A percentile compares a stretch with the other conserved stretches of the same genome.
Evolutionary conservation across 2,797 vertebrate species (phyloP).

Genomic region (Diplodus puntazzo): DNA sequence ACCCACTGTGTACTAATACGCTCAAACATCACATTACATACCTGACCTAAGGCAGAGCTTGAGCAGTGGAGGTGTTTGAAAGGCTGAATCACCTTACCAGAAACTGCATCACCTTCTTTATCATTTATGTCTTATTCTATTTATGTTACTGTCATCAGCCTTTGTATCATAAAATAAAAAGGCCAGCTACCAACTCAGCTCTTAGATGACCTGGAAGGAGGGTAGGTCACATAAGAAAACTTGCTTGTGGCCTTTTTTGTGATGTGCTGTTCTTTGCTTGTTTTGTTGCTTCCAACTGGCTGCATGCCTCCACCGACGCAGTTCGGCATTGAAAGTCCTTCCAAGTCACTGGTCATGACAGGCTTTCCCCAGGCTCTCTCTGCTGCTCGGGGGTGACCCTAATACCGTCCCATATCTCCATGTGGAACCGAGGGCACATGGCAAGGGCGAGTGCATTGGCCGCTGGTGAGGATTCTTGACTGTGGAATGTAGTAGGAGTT

Average conservation of each 20-base stretch:
- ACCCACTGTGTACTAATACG: conserved; percentile 47
- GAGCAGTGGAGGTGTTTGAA: conserved; percentile 62
- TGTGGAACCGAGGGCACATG: conserved; percentile 51
- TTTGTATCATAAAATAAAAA: conserved; percentile 61
- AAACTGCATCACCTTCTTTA: conserved; percentile 34
- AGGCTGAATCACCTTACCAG: conserved; percentile 27
- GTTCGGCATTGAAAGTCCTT: conserved; percentile 62
- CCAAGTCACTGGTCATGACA: conserved; percentile 73
- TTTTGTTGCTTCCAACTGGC: conserved; percentile 65
- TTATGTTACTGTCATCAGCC: conserved; percentile 42
- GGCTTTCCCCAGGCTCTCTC: conserved; percentile 64
- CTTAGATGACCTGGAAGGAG: conserved; percentile 62
- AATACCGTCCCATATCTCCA: conserved; percentile 53
- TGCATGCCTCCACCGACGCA: conserved; percentile 56
- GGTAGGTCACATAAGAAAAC: conserved; percentile 53
- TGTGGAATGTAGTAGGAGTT: conserved; percentile 20
- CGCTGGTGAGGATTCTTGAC: neutral
- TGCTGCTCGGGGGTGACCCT: conserved; percentile 52
- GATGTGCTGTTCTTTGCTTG: conserved; percentile 46
- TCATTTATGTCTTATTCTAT: conserved; percentile 53
- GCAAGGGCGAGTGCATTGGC: neutral
- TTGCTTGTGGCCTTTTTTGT: conserved; percentile 58
- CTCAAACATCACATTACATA: conserved; percentile 64
- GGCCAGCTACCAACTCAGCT: conserved; percentile 50
- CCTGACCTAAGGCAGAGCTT: conserved; percentile 51